Evolutionary conservation across 2,888 invertebrate genomes (phyloP).

Genomic region (Dioctria linearis): DNA sequence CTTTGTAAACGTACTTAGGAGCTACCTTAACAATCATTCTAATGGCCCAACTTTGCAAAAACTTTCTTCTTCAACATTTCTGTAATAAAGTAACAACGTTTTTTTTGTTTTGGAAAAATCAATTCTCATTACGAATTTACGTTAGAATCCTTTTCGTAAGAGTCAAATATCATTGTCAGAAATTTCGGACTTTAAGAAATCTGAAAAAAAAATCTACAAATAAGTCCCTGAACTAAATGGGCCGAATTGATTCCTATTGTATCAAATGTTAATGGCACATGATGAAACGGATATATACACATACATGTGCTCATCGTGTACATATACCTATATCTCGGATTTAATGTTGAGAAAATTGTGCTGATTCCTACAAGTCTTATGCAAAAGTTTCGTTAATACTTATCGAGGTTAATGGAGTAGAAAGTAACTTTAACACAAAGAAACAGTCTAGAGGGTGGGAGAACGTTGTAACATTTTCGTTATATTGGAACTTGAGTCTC

Average conservation of each 20-base stretch:
- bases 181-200: neutral
- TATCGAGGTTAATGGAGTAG: slow-evolving; percentile 23
- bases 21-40: too few relatives aligned
- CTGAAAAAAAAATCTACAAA: neutral
- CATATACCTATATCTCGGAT: neutral
- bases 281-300: neutral
- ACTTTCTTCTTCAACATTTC: slow-evolving; percentile 20
- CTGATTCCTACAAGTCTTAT: neutral
- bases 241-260: slow-evolving; percentile 22
- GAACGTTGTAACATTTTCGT: too few relatives aligned
- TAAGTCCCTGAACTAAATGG: slow-evolving; percentile 3
- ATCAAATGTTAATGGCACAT: slow-evolving; percentile 16
- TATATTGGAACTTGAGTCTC: too few relatives aligned
- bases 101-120: neutral
- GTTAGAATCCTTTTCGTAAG: neutral
- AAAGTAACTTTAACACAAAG: neutral
- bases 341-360: slow-evolving; percentile 4
- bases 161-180: neutral
- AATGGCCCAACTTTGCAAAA: slow-evolving; percentile 4
- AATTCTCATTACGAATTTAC: slow-evolving; percentile 6
- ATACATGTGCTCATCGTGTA: neutral
- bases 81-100: neutral
- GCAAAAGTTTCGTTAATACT: neutral
- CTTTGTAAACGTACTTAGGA: too few relatives aligned
- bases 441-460: too few relatives aligned